These are phyloP conservation scores for Atrina japonica DNA, from an alignment of 2,888 invertebrate species.

Conservation along the genomic window DNA sequence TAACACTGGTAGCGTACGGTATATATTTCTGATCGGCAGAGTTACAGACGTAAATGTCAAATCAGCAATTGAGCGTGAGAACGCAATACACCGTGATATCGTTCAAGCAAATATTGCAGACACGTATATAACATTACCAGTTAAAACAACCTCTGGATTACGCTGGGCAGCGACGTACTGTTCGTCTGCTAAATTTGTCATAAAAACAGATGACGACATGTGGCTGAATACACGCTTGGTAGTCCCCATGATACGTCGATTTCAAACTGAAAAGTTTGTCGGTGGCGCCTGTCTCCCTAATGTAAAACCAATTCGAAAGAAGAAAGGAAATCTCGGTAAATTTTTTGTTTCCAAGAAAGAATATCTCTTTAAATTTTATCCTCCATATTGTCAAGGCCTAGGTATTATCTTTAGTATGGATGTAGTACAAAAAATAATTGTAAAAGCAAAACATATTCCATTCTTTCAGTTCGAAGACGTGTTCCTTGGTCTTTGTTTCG, in stretches of 20 bases:
- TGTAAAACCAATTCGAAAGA: neutral
- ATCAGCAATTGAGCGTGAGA: neutral
- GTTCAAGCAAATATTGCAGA: neutral
- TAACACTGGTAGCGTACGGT: neutral
- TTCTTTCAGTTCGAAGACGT: neutral
- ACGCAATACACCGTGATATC: neutral
- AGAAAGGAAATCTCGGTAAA: neutral
- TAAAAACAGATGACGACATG: constrained; percentile 11
- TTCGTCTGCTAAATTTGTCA: neutral
- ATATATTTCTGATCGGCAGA: constrained; percentile 6
- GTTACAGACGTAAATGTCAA: neutral
- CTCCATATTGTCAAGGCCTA: constrained; percentile 12
- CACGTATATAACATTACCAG: neutral
- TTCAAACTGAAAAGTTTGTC: neutral
- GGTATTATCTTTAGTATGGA: neutral
- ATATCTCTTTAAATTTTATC: constrained; percentile 1
- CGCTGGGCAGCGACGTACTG: neutral
- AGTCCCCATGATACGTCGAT: neutral
- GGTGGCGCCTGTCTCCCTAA: constrained; percentile 9
- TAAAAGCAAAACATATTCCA: neutral
- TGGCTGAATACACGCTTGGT: neutral
- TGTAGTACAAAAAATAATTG: neutral
- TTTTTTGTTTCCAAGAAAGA: neutral
- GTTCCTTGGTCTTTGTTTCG: constrained; percentile 5
- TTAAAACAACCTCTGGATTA: neutral